These are phyloP conservation scores for Siphonodentalium dalli DNA, from an alignment of 2,888 invertebrate genomes.

Conservation along the genomic window DNA sequence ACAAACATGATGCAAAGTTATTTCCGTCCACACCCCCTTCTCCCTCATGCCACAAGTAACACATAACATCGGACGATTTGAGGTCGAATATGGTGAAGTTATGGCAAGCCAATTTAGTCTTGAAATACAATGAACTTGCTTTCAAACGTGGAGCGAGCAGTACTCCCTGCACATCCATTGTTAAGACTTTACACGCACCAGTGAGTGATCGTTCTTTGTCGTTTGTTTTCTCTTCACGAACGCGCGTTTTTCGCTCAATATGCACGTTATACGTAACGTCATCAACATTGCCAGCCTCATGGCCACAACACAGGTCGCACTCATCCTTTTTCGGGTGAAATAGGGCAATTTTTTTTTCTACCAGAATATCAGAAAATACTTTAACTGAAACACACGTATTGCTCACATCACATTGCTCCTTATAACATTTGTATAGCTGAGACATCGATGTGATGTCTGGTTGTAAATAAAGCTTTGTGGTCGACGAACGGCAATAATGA, in stretches of 20 bases:
- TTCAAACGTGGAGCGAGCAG: slow-evolving; percentile 25
- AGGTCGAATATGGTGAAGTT: slow-evolving; percentile 28
- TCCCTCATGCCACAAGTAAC: slow-evolving; percentile 33
- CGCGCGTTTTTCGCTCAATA: slow-evolving; percentile 10
- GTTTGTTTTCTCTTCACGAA: not conserved
- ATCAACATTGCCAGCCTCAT: slow-evolving; percentile 11
- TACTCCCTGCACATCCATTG: slow-evolving; percentile 31
- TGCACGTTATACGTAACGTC: slow-evolving; percentile 7
- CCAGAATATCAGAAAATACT: slow-evolving; percentile 10
- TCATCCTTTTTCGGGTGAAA: slow-evolving; percentile 20
- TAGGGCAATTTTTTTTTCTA: slow-evolving; percentile 16
- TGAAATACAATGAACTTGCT: slow-evolving; percentile 32
- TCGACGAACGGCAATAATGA: too few relatives aligned
- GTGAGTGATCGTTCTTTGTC: slow-evolving; percentile 17
- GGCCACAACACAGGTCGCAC: slow-evolving; percentile 17
- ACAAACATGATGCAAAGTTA: slow-evolving; percentile 18
- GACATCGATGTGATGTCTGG: too few relatives aligned
- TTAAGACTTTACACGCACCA: slow-evolving; percentile 1
- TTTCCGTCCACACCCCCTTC: slow-evolving; percentile 25
- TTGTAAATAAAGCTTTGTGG: too few relatives aligned
- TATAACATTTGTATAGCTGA: too few relatives aligned
- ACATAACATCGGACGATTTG: slow-evolving; percentile 7
- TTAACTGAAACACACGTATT: too few relatives aligned
- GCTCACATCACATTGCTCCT: too few relatives aligned
- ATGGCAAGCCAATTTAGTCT: slow-evolving; percentile 28